Conservation (phyloP, 1,140 invertebrate genomes). For the Papilio helenus region DNA sequence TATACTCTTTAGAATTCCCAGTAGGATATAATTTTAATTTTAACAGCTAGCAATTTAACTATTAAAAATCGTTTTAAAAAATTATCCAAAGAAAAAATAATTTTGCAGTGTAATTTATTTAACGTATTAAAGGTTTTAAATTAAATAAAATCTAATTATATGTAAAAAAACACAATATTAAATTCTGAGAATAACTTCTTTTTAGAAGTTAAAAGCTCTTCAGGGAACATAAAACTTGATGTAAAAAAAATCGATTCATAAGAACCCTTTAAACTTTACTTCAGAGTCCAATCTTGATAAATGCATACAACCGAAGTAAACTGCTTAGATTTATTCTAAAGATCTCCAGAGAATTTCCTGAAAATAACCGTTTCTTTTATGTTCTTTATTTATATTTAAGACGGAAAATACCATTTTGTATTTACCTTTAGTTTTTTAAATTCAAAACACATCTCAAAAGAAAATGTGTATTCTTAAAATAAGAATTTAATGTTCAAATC, state of each 20-base stretch:
- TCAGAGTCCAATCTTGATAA: conserved; percentile 23
- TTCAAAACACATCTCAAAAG: neutral
- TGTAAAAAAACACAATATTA: neutral
- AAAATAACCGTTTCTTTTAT: neutral
- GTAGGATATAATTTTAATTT: neutral
- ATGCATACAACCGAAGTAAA: neutral
- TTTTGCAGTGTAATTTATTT: too few species aligned
- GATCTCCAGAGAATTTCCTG: conserved; percentile 3
- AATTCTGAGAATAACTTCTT: neutral
- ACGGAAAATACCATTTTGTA: neutral
- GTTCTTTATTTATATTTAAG: neutral
- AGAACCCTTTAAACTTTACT: neutral
- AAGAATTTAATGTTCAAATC: too few species aligned
- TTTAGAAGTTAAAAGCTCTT: neutral
- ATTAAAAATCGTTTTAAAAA: too few species aligned
- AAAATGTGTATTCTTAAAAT: too few species aligned
- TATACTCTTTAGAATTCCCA: neutral
- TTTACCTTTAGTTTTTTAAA: neutral
- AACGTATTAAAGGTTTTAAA: too few species aligned
- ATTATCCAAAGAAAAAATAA: too few species aligned
- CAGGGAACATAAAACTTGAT: neutral
- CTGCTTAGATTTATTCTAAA: conserved; percentile 1
- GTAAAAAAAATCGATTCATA: neutral
- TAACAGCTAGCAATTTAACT: too few species aligned
- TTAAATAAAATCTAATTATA: too few species aligned